Evolutionary conservation across 2,797 vertebrate species (phyloP), one percentile per base, ranked within the genome.

Genomic region (Ptychadena robeensis): DNA sequence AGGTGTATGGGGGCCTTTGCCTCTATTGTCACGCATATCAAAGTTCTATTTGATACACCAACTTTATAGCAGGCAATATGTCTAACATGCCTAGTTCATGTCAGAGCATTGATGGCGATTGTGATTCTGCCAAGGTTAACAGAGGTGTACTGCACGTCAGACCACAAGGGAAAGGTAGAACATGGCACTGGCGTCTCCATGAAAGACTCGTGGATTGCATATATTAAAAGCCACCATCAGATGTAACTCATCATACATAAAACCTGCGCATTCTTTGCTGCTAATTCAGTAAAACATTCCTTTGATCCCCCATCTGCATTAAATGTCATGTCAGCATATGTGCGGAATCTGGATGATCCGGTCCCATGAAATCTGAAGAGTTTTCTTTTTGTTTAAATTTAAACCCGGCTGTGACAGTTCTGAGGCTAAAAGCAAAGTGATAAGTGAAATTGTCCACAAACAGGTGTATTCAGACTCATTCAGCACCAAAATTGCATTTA

Each of bases 301-400:
- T 76, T 48, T 66, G 59, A 53, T 48, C 38, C 7, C 37, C 30
- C 1, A 22, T 66, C 63, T 35, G 30, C 37, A 48, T 28, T 28
- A 68, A n/a, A 69, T 37, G 14, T 32, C 57, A 68, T 79, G 76
- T 57, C 76, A 68, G n/a, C 48, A 37, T 69, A 57, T 78, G 57
- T 69, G 25, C 9, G 64, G 76, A 79, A 79, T 69, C 30, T 59
- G 76, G 76, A 79, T 35, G 31, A 2, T 37, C 76, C 14, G 44
- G 76, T 79, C 69, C 2, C 34, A 59, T 53, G 25, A 48, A 35
- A 37, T 68, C 32, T 22, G 1, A 68, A 53, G 18, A 18, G 4
- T 22, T 53, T n/a, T 48, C 22, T 53, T 48, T 67, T 9, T 48
- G 28, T 61, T 61, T 61, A 57, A 34, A 7, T 57, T 53, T 31